A percentile compares a stretch with the other conserved stretches of the same genome.
Evolutionary conservation across 2,888 invertebrate genomes (phyloP).

Genomic region (Cactoblastis cactorum): DNA sequence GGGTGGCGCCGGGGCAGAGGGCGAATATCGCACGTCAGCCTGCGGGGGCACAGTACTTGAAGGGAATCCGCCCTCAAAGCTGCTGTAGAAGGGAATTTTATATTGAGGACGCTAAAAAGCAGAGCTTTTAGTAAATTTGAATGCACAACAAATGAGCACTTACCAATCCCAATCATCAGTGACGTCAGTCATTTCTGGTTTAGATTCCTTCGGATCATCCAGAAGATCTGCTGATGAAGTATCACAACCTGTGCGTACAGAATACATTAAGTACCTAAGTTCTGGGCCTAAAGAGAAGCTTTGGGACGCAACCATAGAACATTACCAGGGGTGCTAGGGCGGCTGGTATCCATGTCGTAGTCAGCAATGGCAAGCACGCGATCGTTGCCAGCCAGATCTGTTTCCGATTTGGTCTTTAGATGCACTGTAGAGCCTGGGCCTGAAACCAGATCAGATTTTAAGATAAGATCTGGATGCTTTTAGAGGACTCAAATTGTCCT

Average conservation of each 20-base stretch:
- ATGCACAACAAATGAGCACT: slow-evolving; percentile 19
- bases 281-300: too few relatives aligned
- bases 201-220: slow-evolving; percentile 47
- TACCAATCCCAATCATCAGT: slow-evolving; percentile 71
- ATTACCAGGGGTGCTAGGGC: slow-evolving; percentile 80
- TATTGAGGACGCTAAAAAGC: too few relatives aligned
- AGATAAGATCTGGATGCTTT: background rate
- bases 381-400: slow-evolving; percentile 68
- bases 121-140: too few relatives aligned
- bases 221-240: slow-evolving; percentile 57
- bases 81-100: slow-evolving; percentile 24
- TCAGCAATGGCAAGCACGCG: slow-evolving; percentile 77
- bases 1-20: slow-evolving; percentile 54
- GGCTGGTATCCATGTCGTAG: slow-evolving; percentile 81
- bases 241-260: slow-evolving; percentile 62
- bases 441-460: slow-evolving; percentile 27
- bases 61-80: slow-evolving; percentile 75
- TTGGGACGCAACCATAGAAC: too few relatives aligned
- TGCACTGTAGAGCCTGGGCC: slow-evolving; percentile 80
- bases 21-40: slow-evolving; percentile 31
- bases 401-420: slow-evolving; percentile 70
- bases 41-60: slow-evolving; percentile 51
- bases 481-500: too few relatives aligned
- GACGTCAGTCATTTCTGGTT: slow-evolving; percentile 48
- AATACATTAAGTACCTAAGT: too few relatives aligned